These are phyloP conservation scores for Pocota personata DNA, from an alignment of 2,888 invertebrate species.

Conservation along the genomic window DNA sequence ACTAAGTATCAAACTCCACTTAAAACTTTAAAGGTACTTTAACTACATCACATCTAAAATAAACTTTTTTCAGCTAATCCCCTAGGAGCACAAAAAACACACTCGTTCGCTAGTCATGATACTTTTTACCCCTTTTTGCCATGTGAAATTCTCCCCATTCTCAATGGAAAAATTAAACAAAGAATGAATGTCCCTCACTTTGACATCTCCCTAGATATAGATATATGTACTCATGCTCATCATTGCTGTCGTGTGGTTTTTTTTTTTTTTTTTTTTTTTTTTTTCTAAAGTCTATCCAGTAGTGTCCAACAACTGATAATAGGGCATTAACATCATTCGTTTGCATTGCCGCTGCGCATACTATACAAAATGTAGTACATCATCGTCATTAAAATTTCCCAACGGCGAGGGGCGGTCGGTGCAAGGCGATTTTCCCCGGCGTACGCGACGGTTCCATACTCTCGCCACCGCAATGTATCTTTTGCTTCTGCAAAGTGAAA, in stretches of 20 bases:
- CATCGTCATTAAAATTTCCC: slow-evolving; percentile 24
- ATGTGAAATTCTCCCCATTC: neutral
- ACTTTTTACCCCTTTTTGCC: neutral
- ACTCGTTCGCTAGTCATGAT: neutral
- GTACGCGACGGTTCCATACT: slow-evolving; percentile 31
- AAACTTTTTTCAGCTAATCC: slow-evolving; percentile 9
- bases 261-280: neutral
- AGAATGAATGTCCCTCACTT: slow-evolving; percentile 3
- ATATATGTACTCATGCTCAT: neutral
- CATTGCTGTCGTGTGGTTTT: neutral
- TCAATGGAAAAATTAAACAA: neutral
- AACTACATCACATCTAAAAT: neutral
- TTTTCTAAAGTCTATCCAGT: neutral
- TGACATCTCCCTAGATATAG: neutral
- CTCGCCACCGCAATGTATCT: slow-evolving; percentile 11
- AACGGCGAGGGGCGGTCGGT: neutral
- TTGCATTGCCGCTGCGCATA: slow-evolving; percentile 2
- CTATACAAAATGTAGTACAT: slow-evolving; percentile 25
- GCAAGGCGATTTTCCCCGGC: slow-evolving; percentile 10
- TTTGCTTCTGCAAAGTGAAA: slow-evolving; percentile 54
- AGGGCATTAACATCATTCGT: slow-evolving; percentile 54
- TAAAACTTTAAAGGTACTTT: neutral
- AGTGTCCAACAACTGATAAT: slow-evolving; percentile 46
- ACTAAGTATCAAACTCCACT: neutral
- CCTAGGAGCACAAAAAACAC: neutral